phyloP scores from a whole-genome alignment of 2,797 vertebrate species.

The Petrocephalus schoutedeni region DNA sequence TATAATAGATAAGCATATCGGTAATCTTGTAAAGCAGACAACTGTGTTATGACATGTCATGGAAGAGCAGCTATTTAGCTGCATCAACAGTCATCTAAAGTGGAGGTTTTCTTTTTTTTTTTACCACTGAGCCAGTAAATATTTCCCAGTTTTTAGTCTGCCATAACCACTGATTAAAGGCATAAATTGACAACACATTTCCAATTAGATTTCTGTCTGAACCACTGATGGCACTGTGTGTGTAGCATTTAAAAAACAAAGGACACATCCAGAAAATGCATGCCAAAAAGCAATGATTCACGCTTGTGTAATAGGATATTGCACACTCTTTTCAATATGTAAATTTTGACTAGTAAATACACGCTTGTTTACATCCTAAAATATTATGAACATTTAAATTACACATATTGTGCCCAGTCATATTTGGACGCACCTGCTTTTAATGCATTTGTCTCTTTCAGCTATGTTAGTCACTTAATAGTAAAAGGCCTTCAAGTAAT shows the following conservation, averaged over 20 bases:
- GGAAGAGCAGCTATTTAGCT: neutral
- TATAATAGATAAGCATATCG: neutral
- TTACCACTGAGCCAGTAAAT: neutral
- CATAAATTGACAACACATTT: neutral
- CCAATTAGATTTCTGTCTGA: neutral
- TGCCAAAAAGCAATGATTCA: neutral
- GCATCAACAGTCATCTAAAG: neutral
- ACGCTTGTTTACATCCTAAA: neutral
- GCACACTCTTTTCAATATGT: neutral
- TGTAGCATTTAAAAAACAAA: neutral
- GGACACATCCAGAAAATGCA: neutral
- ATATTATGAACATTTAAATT: neutral
- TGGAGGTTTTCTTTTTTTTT: neutral
- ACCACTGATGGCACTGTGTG: neutral
- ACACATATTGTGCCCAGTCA: neutral
- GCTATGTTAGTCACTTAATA: neutral
- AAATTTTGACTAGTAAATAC: neutral
- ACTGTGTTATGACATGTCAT: constrained; percentile 4
- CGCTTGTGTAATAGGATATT: neutral
- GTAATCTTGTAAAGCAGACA: neutral
- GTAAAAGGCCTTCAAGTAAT: neutral
- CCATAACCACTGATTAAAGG: neutral
- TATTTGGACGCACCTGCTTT: neutral
- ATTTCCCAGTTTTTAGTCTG: neutral
- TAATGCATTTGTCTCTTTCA: neutral